Evolutionary conservation across 2,113 vertebrate species (phyloP).

Genomic region (Ochotona princeps): DNA sequence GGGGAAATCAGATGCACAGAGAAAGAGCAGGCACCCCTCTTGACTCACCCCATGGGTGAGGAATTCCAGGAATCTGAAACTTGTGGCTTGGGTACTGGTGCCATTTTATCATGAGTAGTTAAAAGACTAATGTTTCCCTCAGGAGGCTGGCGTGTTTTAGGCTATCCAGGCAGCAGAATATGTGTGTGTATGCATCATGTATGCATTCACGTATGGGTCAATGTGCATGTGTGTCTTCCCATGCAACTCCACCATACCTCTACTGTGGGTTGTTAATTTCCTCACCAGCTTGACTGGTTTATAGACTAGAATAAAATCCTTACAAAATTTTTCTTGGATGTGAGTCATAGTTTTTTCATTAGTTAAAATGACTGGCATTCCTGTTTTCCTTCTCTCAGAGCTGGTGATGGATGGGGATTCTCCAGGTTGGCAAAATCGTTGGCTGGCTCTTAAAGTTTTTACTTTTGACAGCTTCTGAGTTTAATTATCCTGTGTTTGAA

Average conservation of each 20-base stretch:
- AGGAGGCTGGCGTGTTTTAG: background rate
- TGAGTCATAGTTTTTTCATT: slow-evolving; percentile 18
- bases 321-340: slow-evolving; percentile 1
- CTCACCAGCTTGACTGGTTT: slow-evolving; percentile 8
- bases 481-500: slow-evolving; percentile 72
- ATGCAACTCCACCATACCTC: background rate
- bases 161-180: background rate
- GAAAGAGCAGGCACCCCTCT: background rate
- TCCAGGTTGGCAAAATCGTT: background rate
- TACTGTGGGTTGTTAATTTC: background rate
- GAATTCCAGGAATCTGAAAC: background rate
- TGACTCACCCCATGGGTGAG: background rate
- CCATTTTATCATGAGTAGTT: background rate
- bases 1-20: too few relatives aligned
- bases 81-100: background rate
- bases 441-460: slow-evolving; percentile 57
- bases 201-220: background rate
- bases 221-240: background rate
- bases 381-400: background rate
- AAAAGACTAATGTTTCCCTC: background rate
- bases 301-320: slow-evolving; percentile 28
- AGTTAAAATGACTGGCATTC: background rate
- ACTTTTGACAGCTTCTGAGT: slow-evolving; percentile 30
- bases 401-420: too few relatives aligned
- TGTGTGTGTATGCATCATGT: background rate